Percentiles rank a stretch among this genome's conserved stretches.
phyloP scores from a whole-genome alignment of 2,888 invertebrate genomes.

The Trissolcus brochymenae region DNA sequence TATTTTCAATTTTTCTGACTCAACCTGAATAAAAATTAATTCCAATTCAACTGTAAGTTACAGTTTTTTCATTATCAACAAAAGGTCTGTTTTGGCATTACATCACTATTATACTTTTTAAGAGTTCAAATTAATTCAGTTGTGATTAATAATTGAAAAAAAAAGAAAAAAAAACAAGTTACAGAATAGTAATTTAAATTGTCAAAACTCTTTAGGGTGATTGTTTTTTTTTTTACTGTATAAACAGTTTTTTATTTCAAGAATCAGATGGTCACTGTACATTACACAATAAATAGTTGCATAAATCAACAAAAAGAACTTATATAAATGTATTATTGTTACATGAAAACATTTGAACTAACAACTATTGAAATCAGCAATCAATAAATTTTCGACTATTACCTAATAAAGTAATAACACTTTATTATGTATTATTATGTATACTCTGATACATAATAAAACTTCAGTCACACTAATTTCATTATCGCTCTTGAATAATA shows the following conservation, averaged over 20 bases:
- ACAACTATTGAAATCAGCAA: constrained; percentile 36
- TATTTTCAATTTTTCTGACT: too few relatives aligned
- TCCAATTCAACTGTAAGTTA: too few relatives aligned
- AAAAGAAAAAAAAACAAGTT: too few relatives aligned
- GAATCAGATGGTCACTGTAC: constrained; percentile 7
- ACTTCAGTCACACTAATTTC: background rate
- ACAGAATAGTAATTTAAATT: too few relatives aligned
- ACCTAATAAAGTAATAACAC: background rate
- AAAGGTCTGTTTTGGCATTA: too few relatives aligned
- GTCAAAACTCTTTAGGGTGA: constrained; percentile 11
- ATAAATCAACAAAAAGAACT: constrained; percentile 14
- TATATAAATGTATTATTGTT: constrained; percentile 13
- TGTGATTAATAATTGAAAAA: too few relatives aligned
- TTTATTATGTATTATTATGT: too few relatives aligned
- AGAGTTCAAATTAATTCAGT: too few relatives aligned
- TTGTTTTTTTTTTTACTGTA: constrained; percentile 3
- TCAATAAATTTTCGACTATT: constrained; percentile 28
- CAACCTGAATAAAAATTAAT: too few relatives aligned
- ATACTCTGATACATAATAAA: too few relatives aligned
- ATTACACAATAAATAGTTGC: constrained; percentile 19
- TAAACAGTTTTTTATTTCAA: constrained; percentile 40
- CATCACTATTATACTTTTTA: too few relatives aligned
- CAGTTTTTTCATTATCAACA: too few relatives aligned
- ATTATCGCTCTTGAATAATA: background rate
- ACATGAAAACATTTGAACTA: constrained; percentile 28